phyloP scores from a whole-genome alignment of 2,888 invertebrate species.

The Meta bourneti region DNA sequence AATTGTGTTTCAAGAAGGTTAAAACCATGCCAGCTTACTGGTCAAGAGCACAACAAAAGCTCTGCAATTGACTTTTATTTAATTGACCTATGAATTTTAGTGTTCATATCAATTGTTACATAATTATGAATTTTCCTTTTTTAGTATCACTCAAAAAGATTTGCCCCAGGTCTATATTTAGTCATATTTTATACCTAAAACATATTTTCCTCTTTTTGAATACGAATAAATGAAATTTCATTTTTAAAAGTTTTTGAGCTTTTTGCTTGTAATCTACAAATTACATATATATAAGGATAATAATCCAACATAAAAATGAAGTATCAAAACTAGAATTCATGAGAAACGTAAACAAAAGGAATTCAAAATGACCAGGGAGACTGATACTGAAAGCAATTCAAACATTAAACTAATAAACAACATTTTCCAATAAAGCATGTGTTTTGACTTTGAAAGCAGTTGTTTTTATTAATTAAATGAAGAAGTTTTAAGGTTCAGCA shows the following conservation, averaged over 20 bases:
- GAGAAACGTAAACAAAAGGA: background rate
- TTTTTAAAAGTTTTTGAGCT: background rate
- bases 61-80: no score
- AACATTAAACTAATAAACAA: no score
- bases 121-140: no score
- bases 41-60: background rate
- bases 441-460: background rate
- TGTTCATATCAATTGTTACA: background rate
- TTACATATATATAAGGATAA: no score
- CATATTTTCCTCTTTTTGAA: background rate
- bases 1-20: background rate
- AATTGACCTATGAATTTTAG: background rate
- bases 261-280: no score
- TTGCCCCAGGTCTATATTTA: no score
- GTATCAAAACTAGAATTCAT: background rate
- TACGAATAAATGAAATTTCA: background rate
- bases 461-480: no score
- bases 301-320: background rate
- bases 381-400: no score
- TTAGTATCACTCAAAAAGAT: no score
- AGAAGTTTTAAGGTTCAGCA: no score
- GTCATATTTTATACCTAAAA: background rate
- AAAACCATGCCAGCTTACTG: background rate
- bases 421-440: no score
- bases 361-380: background rate